These are phyloP conservation scores for Parasteatoda tepidariorum DNA, from an alignment of 1,140 invertebrate genomes.

Conservation along the genomic window DNA sequence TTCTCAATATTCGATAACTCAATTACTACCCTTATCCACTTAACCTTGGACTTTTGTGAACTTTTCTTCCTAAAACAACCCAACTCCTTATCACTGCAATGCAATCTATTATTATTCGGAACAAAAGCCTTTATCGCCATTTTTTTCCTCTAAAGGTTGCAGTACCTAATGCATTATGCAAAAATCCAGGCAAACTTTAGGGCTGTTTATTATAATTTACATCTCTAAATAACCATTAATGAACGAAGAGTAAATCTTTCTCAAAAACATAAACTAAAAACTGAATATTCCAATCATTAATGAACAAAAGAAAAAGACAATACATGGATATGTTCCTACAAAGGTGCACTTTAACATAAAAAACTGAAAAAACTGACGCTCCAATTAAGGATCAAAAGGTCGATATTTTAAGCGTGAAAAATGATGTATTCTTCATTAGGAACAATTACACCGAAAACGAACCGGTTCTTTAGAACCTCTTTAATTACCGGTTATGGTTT, in stretches of 20 bases:
- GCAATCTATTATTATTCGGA: not conserved
- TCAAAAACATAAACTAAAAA: not conserved
- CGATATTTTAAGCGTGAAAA: slow-evolving; percentile 32
- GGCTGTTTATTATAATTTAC: not conserved
- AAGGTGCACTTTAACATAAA: not conserved
- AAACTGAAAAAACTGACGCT: no score
- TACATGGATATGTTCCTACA: not conserved
- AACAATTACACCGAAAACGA: slow-evolving; percentile 26
- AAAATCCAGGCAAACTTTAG: not conserved
- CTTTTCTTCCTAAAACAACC: not conserved
- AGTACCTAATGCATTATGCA: not conserved
- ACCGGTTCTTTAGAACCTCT: slow-evolving; percentile 2
- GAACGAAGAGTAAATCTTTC: not conserved
- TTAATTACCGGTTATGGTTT: slow-evolving; percentile 31
- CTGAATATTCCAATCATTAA: not conserved
- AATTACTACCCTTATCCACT: no score
- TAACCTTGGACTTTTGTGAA: no score
- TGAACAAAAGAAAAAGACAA: not conserved
- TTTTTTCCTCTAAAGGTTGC: not conserved
- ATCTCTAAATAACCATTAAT: not conserved
- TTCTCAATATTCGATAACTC: no score
- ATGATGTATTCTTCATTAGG: slow-evolving; percentile 39
- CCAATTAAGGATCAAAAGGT: slow-evolving; percentile 32
- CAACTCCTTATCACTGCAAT: not conserved
- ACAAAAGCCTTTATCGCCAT: not conserved